Evolutionary conservation across 2,113 vertebrate genomes (phyloP).

Genomic region (Chaetodon trifascialis): DNA sequence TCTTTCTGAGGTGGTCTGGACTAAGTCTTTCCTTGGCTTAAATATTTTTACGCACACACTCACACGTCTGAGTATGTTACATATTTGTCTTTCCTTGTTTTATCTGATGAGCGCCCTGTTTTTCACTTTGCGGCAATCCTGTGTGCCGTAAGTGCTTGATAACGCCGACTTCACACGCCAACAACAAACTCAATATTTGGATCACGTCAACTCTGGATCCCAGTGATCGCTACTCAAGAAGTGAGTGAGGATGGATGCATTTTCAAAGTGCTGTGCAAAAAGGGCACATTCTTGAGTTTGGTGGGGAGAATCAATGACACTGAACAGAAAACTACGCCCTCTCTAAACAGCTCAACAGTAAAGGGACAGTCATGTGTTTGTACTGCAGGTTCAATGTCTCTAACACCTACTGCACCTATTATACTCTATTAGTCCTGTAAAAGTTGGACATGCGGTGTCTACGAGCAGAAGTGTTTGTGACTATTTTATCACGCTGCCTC

Average conservation of each 20-base stretch:
- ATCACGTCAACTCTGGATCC: neutral
- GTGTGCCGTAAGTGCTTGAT: neutral
- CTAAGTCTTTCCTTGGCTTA: neutral
- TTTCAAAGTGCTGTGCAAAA: neutral
- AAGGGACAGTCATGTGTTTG: constrained; percentile 7
- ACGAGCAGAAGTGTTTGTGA: neutral
- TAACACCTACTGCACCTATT: neutral
- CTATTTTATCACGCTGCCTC: neutral
- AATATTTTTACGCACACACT: neutral
- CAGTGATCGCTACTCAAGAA: neutral
- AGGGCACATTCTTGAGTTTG: constrained; percentile 11
- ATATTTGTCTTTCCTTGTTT: constrained; percentile 7
- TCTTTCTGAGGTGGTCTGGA: neutral
- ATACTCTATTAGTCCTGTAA: neutral
- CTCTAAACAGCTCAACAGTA: constrained; percentile 33
- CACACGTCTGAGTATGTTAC: neutral
- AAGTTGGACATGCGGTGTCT: neutral
- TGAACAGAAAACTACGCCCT: constrained; percentile 7
- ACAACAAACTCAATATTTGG: neutral
- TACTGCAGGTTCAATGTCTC: neutral
- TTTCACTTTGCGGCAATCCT: neutral
- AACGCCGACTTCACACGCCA: neutral
- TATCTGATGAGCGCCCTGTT: neutral
- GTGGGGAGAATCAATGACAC: constrained; percentile 26
- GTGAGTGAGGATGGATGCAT: neutral